A percentile compares a stretch with the other conserved stretches of the same genome.
Conservation (phyloP, 2,113 vertebrate species). For the Fregetta grallaria region DNA sequence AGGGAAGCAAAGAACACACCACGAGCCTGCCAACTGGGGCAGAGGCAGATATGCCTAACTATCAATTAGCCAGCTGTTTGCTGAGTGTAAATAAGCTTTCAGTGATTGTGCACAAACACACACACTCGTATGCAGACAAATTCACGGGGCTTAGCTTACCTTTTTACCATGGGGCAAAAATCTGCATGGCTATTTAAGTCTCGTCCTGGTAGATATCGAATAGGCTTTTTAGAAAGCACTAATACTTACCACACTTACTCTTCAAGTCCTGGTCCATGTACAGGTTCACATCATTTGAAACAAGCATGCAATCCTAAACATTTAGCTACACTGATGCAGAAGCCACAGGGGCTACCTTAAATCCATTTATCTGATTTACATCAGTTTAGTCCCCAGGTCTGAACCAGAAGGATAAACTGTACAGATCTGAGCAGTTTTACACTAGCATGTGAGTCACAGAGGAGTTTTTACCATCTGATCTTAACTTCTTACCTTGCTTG, state of each 20-base stretch:
- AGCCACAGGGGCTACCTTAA: background rate
- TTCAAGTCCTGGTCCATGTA: background rate
- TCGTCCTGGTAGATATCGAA: background rate
- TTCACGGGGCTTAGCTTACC: background rate
- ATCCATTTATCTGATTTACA: background rate
- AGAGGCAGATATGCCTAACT: background rate
- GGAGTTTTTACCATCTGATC: background rate
- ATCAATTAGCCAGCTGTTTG: background rate
- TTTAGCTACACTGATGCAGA: background rate
- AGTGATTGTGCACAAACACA: background rate
- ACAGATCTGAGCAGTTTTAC: background rate
- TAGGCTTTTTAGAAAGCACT: background rate
- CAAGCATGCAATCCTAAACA: background rate
- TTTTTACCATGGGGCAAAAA: background rate
- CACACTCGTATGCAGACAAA: too few relatives aligned
- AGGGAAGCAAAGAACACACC: background rate
- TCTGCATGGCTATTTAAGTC: background rate
- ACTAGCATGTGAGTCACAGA: background rate
- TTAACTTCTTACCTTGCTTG: background rate
- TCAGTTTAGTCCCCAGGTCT: background rate
- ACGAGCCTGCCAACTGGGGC: background rate
- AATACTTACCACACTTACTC: background rate
- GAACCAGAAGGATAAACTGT: background rate
- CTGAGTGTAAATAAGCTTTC: background rate
- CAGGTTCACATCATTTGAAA: background rate